These are phyloP conservation scores for Scarus forsteni DNA, from an alignment of 2,797 vertebrate genomes.

Conservation along the genomic window DNA sequence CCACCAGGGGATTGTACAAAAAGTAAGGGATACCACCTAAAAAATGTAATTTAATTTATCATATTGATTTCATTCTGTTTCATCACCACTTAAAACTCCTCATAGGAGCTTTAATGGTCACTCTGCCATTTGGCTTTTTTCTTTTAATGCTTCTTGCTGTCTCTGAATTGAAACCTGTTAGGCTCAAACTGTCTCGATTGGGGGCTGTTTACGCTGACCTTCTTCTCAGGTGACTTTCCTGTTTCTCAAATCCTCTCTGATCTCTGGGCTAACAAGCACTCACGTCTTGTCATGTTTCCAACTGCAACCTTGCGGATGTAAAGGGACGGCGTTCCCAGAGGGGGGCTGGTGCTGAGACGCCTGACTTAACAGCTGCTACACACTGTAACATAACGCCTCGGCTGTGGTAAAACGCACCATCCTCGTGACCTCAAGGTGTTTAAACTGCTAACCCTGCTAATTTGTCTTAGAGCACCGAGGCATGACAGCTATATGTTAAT, in stretches of 20 bases:
- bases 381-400: slow-evolving; percentile 26
- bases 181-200: slow-evolving; percentile 44
- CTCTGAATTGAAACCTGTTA: slow-evolving; percentile 44
- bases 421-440: slow-evolving; percentile 33
- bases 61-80: too few relatives aligned
- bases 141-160: neutral
- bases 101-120: slow-evolving; percentile 12
- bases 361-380: slow-evolving; percentile 44
- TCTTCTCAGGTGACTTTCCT: slow-evolving; percentile 53
- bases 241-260: slow-evolving; percentile 48
- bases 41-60: too few relatives aligned
- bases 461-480: slow-evolving; percentile 48
- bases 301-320: slow-evolving; percentile 55
- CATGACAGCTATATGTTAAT: slow-evolving; percentile 45
- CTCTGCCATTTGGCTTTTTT: neutral
- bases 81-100: too few relatives aligned
- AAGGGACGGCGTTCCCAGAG: slow-evolving; percentile 42
- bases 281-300: slow-evolving; percentile 39
- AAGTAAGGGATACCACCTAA: too few relatives aligned
- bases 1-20: too few relatives aligned
- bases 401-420: slow-evolving; percentile 16
- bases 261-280: slow-evolving; percentile 60
- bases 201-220: slow-evolving; percentile 65
- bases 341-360: slow-evolving; percentile 30
- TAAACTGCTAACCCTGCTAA: slow-evolving; percentile 32